A percentile compares a stretch with the other conserved stretches of the same genome.
phyloP scores from a whole-genome alignment of 2,797 vertebrate genomes.

The Pseudochaenichthys georgianus region DNA sequence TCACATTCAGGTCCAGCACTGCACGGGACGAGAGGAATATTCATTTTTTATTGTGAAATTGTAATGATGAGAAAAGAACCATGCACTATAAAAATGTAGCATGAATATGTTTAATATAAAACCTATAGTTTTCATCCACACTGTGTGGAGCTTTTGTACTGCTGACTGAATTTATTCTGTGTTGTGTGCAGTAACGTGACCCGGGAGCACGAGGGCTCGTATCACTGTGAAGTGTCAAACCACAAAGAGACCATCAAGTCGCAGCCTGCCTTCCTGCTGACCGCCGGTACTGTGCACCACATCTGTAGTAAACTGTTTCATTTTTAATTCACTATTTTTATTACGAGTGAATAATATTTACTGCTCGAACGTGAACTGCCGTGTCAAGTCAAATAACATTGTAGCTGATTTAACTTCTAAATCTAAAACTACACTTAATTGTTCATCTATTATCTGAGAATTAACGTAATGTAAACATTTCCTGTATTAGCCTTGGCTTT shows the following conservation, averaged over 20 bases:
- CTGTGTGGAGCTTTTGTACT: background rate
- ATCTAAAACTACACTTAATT: background rate
- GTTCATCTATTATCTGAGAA: background rate
- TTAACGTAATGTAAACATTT: background rate
- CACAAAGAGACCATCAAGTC: conserved; percentile 75
- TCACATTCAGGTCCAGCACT: conserved; percentile 81
- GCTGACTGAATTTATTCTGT: conserved; percentile 6
- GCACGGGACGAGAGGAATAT: conserved; percentile 44
- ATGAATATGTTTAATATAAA: background rate
- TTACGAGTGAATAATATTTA: background rate
- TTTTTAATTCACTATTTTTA: background rate
- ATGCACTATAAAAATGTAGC: background rate
- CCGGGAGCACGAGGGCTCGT: conserved; percentile 80
- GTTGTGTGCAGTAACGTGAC: conserved; percentile 78
- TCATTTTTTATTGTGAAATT: conserved; percentile 36
- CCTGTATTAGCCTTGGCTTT: background rate
- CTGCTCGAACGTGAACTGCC: background rate
- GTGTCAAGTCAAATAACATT: background rate
- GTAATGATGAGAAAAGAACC: conserved; percentile 8
- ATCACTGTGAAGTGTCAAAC: conserved; percentile 84
- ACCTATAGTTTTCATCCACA: background rate
- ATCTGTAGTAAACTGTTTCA: background rate
- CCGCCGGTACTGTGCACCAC: conserved; percentile 72
- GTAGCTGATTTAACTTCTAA: background rate
- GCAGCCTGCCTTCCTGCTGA: conserved; percentile 74